Percentiles rank a stretch among this genome's conserved stretches.
Evolutionary conservation across 2,888 invertebrate species (phyloP).

Genomic region (Ypsolopha sequella): DNA sequence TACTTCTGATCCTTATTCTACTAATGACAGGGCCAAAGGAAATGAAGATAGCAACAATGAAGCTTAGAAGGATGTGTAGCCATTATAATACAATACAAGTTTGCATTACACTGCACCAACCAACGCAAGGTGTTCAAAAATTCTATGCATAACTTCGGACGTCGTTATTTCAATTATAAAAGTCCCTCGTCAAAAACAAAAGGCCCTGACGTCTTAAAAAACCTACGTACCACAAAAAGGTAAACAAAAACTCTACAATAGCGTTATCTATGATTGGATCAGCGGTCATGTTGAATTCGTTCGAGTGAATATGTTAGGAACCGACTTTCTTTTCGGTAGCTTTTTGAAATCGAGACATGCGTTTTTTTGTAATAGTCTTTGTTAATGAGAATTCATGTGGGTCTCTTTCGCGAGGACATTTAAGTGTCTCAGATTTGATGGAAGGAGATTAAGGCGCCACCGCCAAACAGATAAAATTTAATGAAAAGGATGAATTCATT

Average conservation of each 20-base stretch:
- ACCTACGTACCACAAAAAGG: constrained; percentile 26
- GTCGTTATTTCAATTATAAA: constrained; percentile 67
- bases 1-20: too few species aligned
- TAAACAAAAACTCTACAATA: constrained; percentile 26
- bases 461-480: constrained; percentile 1
- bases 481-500: constrained; percentile 1
- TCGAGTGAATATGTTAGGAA: constrained; percentile 51
- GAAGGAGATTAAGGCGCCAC: neutral
- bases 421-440: constrained; percentile 4
- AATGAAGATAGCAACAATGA: too few species aligned
- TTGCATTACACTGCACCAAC: constrained; percentile 3
- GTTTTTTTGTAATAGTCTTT: constrained; percentile 13
- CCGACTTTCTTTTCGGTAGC: constrained; percentile 55
- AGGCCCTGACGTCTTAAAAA: constrained; percentile 52
- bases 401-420: constrained; percentile 5
- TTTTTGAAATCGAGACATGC: constrained; percentile 28
- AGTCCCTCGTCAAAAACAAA: constrained; percentile 68
- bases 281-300: constrained; percentile 58
- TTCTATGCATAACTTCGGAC: constrained; percentile 55
- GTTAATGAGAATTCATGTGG: constrained; percentile 21
- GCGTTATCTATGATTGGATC: constrained; percentile 69
- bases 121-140: constrained; percentile 59
- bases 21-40: too few species aligned
- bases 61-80: too few species aligned
- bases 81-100: neutral